phyloP scores from a whole-genome alignment of 2,888 invertebrate genomes.

The Lepidocyrtoides sp. region DNA sequence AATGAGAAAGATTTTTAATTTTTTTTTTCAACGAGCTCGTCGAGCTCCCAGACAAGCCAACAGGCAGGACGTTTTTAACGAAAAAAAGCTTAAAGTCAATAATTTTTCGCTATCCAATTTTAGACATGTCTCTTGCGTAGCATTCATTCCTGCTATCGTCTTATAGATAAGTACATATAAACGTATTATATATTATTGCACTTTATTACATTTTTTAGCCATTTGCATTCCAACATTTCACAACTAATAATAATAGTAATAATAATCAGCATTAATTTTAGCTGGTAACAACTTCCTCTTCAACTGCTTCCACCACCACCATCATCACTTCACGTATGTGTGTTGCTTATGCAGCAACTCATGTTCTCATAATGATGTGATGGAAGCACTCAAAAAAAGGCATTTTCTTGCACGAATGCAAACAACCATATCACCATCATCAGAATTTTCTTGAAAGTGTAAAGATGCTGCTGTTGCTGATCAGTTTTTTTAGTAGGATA shows the following conservation, averaged over 20 bases:
- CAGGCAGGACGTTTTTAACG: not conserved
- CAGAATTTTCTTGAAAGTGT: conserved; percentile 15
- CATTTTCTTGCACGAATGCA: conserved; percentile 50
- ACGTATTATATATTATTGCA: not conserved
- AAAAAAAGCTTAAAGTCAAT: conserved; percentile 75
- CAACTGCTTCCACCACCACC: conserved; percentile 38
- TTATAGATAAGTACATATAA: too few relatives aligned
- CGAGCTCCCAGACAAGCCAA: not conserved
- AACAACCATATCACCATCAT: conserved; percentile 16
- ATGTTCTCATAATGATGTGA: not conserved
- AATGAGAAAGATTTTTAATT: conserved; percentile 57
- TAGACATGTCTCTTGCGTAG: conserved; percentile 80
- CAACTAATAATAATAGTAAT: conserved; percentile 66
- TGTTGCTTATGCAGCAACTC: conserved; percentile 15
- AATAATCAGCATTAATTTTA: conserved; percentile 79
- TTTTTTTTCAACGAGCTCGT: conserved; percentile 52
- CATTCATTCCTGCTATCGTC: too few relatives aligned
- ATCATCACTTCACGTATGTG: not conserved
- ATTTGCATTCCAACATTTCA: conserved; percentile 76
- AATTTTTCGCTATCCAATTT: conserved; percentile 85
- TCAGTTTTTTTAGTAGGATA: conserved; percentile 67
- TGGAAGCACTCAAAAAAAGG: conserved; percentile 35
- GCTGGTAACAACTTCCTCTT: conserved; percentile 51
- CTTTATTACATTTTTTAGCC: conserved; percentile 39
- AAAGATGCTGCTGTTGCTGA: conserved; percentile 58